These are phyloP conservation scores for Esperia sulphurella DNA, from an alignment of 2,888 invertebrate genomes.

Conservation along the genomic window DNA sequence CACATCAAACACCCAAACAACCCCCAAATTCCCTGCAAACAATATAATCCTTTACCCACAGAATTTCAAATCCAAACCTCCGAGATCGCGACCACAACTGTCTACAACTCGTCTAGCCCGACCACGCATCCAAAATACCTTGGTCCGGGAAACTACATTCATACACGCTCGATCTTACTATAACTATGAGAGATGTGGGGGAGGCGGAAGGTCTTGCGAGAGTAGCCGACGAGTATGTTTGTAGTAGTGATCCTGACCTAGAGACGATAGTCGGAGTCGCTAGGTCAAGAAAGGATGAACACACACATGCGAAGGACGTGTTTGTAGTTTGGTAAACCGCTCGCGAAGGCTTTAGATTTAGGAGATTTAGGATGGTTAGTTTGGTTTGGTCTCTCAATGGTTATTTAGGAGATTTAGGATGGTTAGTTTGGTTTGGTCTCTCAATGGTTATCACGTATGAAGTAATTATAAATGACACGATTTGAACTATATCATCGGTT, in stretches of 20 bases:
- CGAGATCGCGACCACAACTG: conserved; percentile 33
- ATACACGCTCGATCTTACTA: conserved; percentile 25
- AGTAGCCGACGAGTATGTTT: background rate
- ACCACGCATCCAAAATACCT: conserved; percentile 37
- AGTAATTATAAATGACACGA: too few relatives aligned
- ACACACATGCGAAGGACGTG: conserved; percentile 44
- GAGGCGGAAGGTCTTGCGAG: conserved; percentile 8
- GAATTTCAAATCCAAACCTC: conserved; percentile 27
- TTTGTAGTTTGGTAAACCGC: too few relatives aligned
- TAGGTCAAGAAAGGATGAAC: conserved; percentile 78
- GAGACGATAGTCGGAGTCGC: conserved; percentile 66
- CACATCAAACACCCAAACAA: background rate
- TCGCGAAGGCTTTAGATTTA: too few relatives aligned
- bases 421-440: too few relatives aligned
- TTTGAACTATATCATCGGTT: too few relatives aligned
- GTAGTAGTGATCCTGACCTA: conserved; percentile 57
- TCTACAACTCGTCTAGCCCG: conserved; percentile 70
- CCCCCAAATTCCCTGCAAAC: background rate
- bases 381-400: too few relatives aligned
- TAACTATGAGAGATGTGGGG: conserved; percentile 4
- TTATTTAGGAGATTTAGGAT: too few relatives aligned
- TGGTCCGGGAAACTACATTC: conserved; percentile 41
- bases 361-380: too few relatives aligned
- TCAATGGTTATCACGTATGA: too few relatives aligned
- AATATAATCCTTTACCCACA: background rate